A percentile compares a stretch with the other conserved stretches of the same genome.
These are phyloP conservation scores for Tachystola acroxantha DNA, from an alignment of 2,888 invertebrate genomes.

Conservation along the genomic window DNA sequence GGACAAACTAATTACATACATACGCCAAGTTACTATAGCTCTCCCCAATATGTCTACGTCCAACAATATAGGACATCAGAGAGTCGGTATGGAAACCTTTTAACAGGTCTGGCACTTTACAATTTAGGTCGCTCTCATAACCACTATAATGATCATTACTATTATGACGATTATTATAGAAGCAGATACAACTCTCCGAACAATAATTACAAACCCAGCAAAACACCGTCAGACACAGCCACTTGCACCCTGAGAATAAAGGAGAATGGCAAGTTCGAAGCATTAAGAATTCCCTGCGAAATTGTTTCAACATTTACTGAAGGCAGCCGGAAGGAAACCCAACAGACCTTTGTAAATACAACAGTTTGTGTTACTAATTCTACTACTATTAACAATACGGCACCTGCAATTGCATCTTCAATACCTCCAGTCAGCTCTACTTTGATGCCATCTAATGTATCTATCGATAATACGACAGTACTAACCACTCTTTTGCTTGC, in stretches of 20 bases:
- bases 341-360: slow-evolving; percentile 25
- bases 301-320: slow-evolving; percentile 66
- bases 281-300: slow-evolving; percentile 61
- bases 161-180: slow-evolving; percentile 61
- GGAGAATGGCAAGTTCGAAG: slow-evolving; percentile 42
- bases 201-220: slow-evolving; percentile 19
- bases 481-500: neutral
- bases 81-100: slow-evolving; percentile 55
- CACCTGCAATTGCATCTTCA: neutral
- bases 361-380: slow-evolving; percentile 47
- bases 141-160: slow-evolving; percentile 51
- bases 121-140: slow-evolving; percentile 60
- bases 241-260: slow-evolving; percentile 49
- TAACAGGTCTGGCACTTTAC: slow-evolving; percentile 60
- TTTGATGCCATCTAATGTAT: neutral
- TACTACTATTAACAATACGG: slow-evolving; percentile 29
- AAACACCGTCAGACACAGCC: slow-evolving; percentile 38
- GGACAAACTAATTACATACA: slow-evolving; percentile 9
- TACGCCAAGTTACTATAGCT: slow-evolving; percentile 33
- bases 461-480: neutral
- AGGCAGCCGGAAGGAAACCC: slow-evolving; percentile 33
- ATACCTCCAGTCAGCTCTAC: neutral
- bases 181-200: slow-evolving; percentile 34
- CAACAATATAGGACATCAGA: slow-evolving; percentile 56
- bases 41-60: slow-evolving; percentile 59